phyloP scores from a whole-genome alignment of 2,888 invertebrate species.

The Pseudococcus jackbeardsleyi region DNA sequence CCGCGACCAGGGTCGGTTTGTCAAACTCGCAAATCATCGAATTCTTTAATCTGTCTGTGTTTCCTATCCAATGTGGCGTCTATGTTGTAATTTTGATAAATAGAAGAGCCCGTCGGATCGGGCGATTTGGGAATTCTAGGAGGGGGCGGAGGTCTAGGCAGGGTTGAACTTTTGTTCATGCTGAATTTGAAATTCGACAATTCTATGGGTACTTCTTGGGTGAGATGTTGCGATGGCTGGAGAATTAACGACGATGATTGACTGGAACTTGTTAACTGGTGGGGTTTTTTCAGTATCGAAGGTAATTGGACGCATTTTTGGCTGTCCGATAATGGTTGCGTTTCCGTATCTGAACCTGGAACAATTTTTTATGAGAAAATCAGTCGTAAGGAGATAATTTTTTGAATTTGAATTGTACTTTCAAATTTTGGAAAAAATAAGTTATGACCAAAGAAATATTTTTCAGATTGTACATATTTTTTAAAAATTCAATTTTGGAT shows the following conservation, averaged over 20 bases:
- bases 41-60: constrained; percentile 51
- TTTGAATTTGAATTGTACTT: background rate
- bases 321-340: background rate
- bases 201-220: constrained; percentile 52
- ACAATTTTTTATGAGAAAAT: background rate
- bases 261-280: constrained; percentile 42
- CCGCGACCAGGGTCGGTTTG: constrained; percentile 4
- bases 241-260: constrained; percentile 62
- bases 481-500: no score
- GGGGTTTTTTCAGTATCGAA: constrained; percentile 59
- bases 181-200: constrained; percentile 60
- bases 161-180: constrained; percentile 61
- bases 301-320: constrained; percentile 60
- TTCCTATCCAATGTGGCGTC: constrained; percentile 51
- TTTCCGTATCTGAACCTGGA: constrained; percentile 7
- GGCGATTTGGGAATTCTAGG: constrained; percentile 58
- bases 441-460: background rate
- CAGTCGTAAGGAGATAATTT: background rate
- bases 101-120: background rate
- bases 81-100: constrained; percentile 47
- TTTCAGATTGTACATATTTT: no score
- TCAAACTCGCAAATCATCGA: constrained; percentile 59
- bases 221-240: constrained; percentile 62
- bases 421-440: background rate
- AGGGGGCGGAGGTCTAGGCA: constrained; percentile 61